Evolutionary conservation across 2,888 invertebrate species (phyloP), one percentile per base, ranked within the genome.

Genomic region (Hirtodrosophila duncani): DNA sequence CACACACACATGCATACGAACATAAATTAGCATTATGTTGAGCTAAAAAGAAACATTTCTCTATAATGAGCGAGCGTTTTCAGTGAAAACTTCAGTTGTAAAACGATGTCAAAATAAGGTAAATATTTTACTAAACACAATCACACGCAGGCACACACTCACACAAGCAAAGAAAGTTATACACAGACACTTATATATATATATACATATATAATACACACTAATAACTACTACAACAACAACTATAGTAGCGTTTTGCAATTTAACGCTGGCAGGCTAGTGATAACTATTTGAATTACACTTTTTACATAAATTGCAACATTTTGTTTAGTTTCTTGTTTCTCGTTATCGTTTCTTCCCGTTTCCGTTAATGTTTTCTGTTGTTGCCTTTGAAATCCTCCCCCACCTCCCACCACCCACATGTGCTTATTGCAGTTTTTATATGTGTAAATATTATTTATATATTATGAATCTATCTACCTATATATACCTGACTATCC

Each of bases 41-140:
- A 41, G 34, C 46, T 41, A 44, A 63, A 39, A 60, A 55, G 13
- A 27, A 46, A 41, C 37, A 68, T 13, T 43, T 63, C 60, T 66
- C 58, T 67, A 52, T 50, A 70, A 64, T 65, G 53, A 60, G 58
- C 65, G 80, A 72, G 72, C 72, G 72, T 80, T 72, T 72, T 72
- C 72, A 72, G 72, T 72, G 80, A 72, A 70, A 79, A 70, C 79
- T 63, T 69, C 70, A 56, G 63, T 55, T 69, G 74, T 63, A 65
- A 52, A 65, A 48, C 48, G 63, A 63, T 69, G 58, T 74, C 63
- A 45, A 63, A 69, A 69, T 67, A 71, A 72, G 71, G 71, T 72
- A 72, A 72, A 65, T 72, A 72, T 72, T 49, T 79, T 59, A 75
- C 71, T 41, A 69, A 20, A 57, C 33, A 23, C 21, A 53, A n/a